Base-by-base conservation (phyloP, 2,888 invertebrate species). In the Scelioninae gen. 2 region DNA sequence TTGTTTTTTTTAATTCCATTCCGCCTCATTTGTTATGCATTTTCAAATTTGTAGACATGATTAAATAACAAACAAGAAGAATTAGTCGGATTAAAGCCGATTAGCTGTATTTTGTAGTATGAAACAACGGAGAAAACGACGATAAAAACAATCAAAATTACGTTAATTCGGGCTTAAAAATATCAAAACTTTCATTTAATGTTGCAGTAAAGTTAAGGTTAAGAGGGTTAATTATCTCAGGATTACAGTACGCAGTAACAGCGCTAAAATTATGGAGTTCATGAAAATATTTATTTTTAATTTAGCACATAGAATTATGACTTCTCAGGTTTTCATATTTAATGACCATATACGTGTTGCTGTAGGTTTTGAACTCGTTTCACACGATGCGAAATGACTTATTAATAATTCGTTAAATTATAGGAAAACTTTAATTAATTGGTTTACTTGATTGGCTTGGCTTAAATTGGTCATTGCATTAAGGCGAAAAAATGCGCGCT, bases 131-230 rank as follows among this genome's bases (percentile, higher is more conserved):
- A 39, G 7, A 16, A 11, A 11, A 15, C 1, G 39, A 16, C 7
- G 16, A 39, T 39, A 16, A 9, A 39, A 16, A 16, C 16, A n/a
- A 39, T 39, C 16, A 39, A 39, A 39, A 39, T 39, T 9, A 39
- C 35, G 11, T 1, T 39, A 16, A n/a, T 19, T 13, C 28, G 6
- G 10, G 18, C 6, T 18, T 11, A 41, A 16, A 41, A 22, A 18
- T 33, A 33, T 33, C 3, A 33, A 35, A 35, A 11, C 37, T 52
- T 52, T 39, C 39, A 39, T 35, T 35, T 35, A 39, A 39, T 39
- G 39, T 5, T n/a, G 11, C n/a, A 39, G 7, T 39, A 15, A 13
- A 2, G 28, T 46, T 13, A 28, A 46, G 46, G 46, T 46, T 22
- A 46, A 25, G 22, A n/a, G 28, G 46, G 28, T 46, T 46, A 25